These are phyloP conservation scores for Mylabris sibirica DNA, from an alignment of 2,888 invertebrate genomes.

Conservation along the genomic window DNA sequence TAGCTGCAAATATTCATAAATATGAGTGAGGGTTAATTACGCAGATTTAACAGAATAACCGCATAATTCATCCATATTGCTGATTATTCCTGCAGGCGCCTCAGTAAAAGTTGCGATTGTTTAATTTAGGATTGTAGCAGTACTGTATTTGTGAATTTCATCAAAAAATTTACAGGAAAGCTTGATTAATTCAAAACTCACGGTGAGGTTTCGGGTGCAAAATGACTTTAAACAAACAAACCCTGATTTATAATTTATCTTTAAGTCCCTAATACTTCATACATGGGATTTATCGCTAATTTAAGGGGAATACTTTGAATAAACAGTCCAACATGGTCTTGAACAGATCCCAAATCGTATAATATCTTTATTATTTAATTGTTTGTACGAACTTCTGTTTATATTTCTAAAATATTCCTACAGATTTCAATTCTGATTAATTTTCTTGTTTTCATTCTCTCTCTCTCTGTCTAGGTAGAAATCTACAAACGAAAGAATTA, in stretches of 20 bases:
- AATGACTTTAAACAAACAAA: not conserved
- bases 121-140: not conserved
- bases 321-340: too few relatives aligned
- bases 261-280: not conserved
- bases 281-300: too few relatives aligned
- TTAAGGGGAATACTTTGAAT: too few relatives aligned
- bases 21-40: not conserved
- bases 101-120: too few relatives aligned
- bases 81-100: not conserved
- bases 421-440: too few relatives aligned
- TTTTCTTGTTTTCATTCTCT: too few relatives aligned
- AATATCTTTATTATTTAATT: too few relatives aligned
- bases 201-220: too few relatives aligned
- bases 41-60: not conserved
- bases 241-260: not conserved
- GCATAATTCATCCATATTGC: not conserved
- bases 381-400: too few relatives aligned
- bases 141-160: not conserved
- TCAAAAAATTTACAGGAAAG: not conserved
- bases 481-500: constrained; percentile 36
- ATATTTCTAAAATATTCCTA: too few relatives aligned
- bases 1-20: not conserved
- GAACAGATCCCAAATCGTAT: too few relatives aligned
- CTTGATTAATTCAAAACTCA: not conserved
- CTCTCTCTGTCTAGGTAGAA: not conserved